phyloP scores from a whole-genome alignment of 2,797 vertebrate species.

The Alectoris magna region DNA sequence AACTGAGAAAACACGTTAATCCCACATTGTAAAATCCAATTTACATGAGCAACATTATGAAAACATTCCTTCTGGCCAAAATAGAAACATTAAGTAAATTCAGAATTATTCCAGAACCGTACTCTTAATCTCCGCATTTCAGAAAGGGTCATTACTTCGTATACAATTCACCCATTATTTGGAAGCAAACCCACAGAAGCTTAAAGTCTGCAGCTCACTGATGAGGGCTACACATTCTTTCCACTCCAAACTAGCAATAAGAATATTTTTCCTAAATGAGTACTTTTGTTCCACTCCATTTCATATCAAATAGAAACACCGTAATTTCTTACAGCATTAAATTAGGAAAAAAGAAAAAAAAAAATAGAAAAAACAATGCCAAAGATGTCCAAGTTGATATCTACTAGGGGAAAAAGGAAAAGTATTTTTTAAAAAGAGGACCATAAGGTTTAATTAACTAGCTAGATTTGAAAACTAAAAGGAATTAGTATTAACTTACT shows the following conservation, averaged over 20 bases:
- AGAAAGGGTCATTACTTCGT: not conserved
- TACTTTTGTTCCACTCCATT: not conserved
- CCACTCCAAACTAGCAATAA: not conserved
- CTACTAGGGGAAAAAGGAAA: not conserved
- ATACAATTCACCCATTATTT: slow-evolving; percentile 19
- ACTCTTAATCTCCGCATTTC: not conserved
- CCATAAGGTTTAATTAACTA: not conserved
- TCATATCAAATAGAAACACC: not conserved
- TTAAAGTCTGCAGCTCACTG: not conserved
- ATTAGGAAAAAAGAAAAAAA: not conserved
- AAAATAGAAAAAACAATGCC: not conserved
- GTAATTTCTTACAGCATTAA: not conserved
- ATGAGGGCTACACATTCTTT: not conserved
- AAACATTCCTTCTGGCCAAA: not conserved
- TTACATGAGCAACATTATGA: not conserved
- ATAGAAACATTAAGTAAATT: not conserved
- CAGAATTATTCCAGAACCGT: slow-evolving; percentile 1
- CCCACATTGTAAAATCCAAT: not conserved
- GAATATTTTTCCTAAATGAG: slow-evolving; percentile 24
- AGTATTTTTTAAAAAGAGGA: not conserved
- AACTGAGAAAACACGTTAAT: not conserved
- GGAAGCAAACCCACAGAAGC: not conserved
- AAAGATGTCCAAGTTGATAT: not conserved
- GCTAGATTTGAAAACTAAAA: not conserved
- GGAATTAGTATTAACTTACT: not conserved